Conservation (phyloP, 2,888 invertebrate genomes). For the Lasioglossum vierecki region DNA sequence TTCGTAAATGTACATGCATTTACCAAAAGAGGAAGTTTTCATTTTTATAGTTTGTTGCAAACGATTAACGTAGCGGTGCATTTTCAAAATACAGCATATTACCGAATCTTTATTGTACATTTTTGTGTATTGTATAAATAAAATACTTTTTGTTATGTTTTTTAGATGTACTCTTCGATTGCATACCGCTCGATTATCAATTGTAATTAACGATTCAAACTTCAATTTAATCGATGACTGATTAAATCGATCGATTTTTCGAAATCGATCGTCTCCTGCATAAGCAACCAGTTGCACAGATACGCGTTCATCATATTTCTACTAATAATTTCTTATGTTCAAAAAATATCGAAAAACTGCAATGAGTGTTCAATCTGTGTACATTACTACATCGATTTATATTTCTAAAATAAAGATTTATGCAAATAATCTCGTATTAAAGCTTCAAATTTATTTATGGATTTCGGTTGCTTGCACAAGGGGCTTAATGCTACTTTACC, state of each 20-base stretch:
- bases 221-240: neutral
- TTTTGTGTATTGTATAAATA: slow-evolving; percentile 39
- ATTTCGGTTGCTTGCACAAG: neutral
- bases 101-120: slow-evolving; percentile 27
- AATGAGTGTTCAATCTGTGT: neutral
- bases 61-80: slow-evolving; percentile 18
- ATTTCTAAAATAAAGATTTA: neutral
- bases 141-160: slow-evolving; percentile 48
- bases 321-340: neutral
- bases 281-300: neutral
- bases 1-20: neutral
- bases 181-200: neutral
- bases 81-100: slow-evolving; percentile 14
- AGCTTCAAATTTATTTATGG: neutral
- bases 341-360: neutral
- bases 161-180: neutral
- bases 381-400: neutral
- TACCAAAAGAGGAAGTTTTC: neutral
- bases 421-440: neutral
- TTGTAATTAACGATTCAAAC: neutral
- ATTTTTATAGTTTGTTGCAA: slow-evolving; percentile 9
- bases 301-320: neutral
- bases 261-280: neutral
- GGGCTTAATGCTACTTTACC: neutral
- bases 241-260: neutral